Evolutionary conservation across 1,140 invertebrate genomes (phyloP).

Genomic region (Macrocentrus cingulum): DNA sequence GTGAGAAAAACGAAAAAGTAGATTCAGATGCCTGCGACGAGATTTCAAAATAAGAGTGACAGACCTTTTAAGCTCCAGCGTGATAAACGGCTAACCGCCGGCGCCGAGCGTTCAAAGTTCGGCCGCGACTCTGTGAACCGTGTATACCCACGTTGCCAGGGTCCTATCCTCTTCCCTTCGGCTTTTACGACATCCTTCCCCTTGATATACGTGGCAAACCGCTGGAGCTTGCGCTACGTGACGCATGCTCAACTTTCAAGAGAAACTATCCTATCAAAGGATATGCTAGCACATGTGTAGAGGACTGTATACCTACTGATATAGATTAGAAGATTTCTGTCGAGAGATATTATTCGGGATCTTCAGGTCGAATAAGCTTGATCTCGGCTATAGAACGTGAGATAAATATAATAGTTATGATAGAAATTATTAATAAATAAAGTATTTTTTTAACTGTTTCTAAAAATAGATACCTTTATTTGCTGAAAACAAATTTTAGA

Average conservation of each 20-base stretch:
- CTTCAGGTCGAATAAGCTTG: no score
- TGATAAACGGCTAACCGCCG: conserved; percentile 23
- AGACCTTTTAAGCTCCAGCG: conserved; percentile 17
- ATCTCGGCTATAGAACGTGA: no score
- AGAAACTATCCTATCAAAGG: conserved; percentile 6
- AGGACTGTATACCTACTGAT: no score
- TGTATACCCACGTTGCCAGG: conserved; percentile 11
- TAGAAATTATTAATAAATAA: no score
- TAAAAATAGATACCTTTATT: no score
- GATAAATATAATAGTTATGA: no score
- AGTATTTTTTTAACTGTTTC: no score
- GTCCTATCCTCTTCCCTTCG: not conserved
- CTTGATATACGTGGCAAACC: conserved; percentile 1
- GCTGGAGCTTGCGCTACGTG: conserved; percentile 4
- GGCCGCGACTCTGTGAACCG: conserved; percentile 15
- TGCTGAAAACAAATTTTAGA: no score
- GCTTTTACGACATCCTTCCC: conserved; percentile 26
- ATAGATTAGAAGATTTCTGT: no score
- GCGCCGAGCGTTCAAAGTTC: conserved; percentile 11
- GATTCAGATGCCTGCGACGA: not conserved
- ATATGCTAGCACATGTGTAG: not conserved
- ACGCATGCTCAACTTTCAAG: not conserved
- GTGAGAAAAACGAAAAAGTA: no score
- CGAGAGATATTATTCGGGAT: no score
- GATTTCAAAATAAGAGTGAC: conserved; percentile 13